These are phyloP conservation scores for Hydrozoanthus tunicans DNA, from an alignment of 64 coral and sea anemone genomes.

Conservation along the genomic window DNA sequence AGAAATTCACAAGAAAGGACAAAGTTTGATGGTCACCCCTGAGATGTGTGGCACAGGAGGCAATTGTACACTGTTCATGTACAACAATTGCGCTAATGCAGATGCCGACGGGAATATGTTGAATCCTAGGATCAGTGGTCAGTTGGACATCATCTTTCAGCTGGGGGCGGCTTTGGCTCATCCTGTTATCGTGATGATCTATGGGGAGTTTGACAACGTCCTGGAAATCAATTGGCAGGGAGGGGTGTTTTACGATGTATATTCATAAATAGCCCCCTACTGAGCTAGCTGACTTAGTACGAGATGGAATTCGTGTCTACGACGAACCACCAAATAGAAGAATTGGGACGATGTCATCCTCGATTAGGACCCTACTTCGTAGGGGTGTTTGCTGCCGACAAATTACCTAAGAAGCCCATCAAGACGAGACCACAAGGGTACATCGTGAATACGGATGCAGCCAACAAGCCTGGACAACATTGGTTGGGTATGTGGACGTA, in stretches of 20 bases:
- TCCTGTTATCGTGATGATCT: neutral
- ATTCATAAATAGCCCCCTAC: neutral
- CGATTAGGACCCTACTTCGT: neutral
- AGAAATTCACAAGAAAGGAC: constrained; percentile 13
- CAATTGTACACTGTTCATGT: constrained; percentile 11
- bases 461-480: neutral
- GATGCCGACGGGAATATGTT: neutral
- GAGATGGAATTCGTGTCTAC: neutral
- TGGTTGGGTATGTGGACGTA: constrained; percentile 6
- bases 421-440: neutral
- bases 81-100: constrained; percentile 7
- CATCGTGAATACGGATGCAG: neutral
- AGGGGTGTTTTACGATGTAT: neutral
- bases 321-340: neutral
- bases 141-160: constrained; percentile 13
- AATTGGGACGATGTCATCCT: neutral
- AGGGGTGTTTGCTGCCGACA: constrained; percentile 13
- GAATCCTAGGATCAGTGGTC: neutral
- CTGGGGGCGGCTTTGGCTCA: neutral
- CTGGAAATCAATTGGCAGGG: neutral
- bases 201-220: constrained; percentile 1
- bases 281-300: neutral
- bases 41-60: neutral
- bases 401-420: neutral
- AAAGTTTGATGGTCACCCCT: constrained; percentile 11